phyloP scores from a whole-genome alignment of 2,113 vertebrate species.

The Actinemys pallida region DNA sequence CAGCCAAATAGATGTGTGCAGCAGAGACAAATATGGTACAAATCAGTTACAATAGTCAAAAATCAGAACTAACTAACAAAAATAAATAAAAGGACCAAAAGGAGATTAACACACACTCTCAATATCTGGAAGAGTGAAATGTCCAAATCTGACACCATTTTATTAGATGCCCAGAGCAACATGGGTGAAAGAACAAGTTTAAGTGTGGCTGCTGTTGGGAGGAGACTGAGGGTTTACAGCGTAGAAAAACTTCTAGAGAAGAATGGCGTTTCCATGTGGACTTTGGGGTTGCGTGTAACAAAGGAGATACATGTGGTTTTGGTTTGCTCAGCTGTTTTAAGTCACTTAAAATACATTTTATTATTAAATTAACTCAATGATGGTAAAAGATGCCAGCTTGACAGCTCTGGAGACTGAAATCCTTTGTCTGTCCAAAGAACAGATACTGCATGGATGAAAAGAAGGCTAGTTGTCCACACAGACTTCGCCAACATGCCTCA shows the following conservation, averaged over 20 bases:
- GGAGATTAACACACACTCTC: slow-evolving; percentile 12
- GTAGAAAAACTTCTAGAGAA: rapidly evolving
- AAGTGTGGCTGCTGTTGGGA: not conserved
- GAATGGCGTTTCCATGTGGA: not conserved
- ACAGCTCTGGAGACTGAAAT: not conserved
- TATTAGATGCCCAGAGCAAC: not conserved
- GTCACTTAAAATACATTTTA: not conserved
- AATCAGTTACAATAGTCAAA: slow-evolving; percentile 93
- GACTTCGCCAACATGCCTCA: not conserved
- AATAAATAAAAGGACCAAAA: not conserved
- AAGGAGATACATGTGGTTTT: not conserved
- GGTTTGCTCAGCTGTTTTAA: rapidly evolving
- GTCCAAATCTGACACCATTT: rapidly evolving
- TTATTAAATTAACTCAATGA: not conserved
- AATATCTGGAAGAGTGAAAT: not conserved
- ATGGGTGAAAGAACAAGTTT: rapidly evolving
- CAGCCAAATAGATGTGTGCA: slow-evolving; percentile 88
- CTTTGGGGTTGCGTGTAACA: not conserved
- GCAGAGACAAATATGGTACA: slow-evolving; percentile 90
- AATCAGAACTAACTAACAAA: slow-evolving; percentile 51
- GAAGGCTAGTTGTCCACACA: not conserved
- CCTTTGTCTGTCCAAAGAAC: not conserved
- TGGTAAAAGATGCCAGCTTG: not conserved
- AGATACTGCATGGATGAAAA: not conserved
- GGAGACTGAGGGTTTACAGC: not conserved